phyloP scores from a whole-genome alignment of 2,113 vertebrate genomes.

The Pseudorectes ferrugineus region DNA sequence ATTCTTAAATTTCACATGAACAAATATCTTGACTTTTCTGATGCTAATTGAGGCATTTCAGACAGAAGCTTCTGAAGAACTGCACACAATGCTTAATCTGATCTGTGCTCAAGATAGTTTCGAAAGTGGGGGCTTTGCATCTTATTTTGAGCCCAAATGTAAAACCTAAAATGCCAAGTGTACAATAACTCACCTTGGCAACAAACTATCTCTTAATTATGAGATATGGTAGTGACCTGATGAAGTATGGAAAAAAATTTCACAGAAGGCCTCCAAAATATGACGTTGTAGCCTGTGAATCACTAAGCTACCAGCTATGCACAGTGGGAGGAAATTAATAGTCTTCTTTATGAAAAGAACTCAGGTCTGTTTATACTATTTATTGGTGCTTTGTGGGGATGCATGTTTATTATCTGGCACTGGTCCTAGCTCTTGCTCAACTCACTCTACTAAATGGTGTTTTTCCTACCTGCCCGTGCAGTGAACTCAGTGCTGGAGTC shows the following conservation, averaged over 20 bases:
- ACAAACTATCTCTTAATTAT: not conserved
- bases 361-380: not conserved
- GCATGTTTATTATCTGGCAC: constrained; percentile 4
- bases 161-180: not conserved
- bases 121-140: not conserved
- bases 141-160: not conserved
- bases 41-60: not conserved
- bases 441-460: not conserved
- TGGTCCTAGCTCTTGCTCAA: not conserved
- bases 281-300: not conserved
- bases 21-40: not conserved
- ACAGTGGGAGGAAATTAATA: not conserved
- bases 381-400: not conserved
- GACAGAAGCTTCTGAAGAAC: not conserved
- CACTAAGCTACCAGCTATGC: not conserved
- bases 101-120: not conserved
- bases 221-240: not conserved
- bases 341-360: not conserved
- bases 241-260: not conserved
- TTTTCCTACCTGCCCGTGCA: not conserved
- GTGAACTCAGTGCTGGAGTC: not conserved
- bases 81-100: accelerated
- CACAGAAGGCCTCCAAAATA: not conserved
- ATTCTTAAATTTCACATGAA: not conserved
- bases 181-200: not conserved